A percentile compares a stretch with the other conserved stretches of the same genome.
Conservation (phyloP, 1,140 invertebrate genomes). For the Lepidostoma basale region DNA sequence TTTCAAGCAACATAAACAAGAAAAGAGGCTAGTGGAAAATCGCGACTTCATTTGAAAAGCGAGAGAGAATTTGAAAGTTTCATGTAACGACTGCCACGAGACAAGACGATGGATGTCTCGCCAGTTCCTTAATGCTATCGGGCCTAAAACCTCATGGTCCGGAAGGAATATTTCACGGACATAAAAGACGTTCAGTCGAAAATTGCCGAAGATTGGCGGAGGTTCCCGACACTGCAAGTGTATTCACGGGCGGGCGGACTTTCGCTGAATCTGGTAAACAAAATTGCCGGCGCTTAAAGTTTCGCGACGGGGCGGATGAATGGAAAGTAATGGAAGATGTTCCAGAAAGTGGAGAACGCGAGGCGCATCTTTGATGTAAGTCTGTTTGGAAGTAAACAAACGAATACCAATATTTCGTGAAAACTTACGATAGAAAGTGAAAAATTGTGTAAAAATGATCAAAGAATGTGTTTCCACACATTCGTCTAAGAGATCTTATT, state of each 20-base stretch:
- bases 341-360: not conserved
- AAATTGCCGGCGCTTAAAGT: slow-evolving; percentile 33
- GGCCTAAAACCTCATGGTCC: slow-evolving; percentile 23
- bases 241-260: slow-evolving; percentile 20
- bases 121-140: slow-evolving; percentile 37
- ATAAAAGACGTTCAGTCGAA: slow-evolving; percentile 30
- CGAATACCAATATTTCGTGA: no score
- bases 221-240: slow-evolving; percentile 12
- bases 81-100: not conserved
- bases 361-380: not conserved
- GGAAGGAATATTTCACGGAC: slow-evolving; percentile 29
- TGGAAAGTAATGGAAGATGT: slow-evolving; percentile 17
- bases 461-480: no score
- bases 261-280: slow-evolving; percentile 35
- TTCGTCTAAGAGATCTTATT: no score
- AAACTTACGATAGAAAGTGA: no score
- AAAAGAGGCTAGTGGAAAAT: not conserved
- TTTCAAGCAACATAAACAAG: not conserved
- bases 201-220: no score
- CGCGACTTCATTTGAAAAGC: slow-evolving; percentile 1
- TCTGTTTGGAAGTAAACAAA: no score
- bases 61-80: slow-evolving; percentile 1
- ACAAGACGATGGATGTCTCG: slow-evolving; percentile 23
- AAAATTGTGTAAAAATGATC: no score
- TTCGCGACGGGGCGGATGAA: slow-evolving; percentile 21